Evolutionary conservation across 1,140 invertebrate genomes (phyloP).

Genomic region (Dreissena polymorpha): DNA sequence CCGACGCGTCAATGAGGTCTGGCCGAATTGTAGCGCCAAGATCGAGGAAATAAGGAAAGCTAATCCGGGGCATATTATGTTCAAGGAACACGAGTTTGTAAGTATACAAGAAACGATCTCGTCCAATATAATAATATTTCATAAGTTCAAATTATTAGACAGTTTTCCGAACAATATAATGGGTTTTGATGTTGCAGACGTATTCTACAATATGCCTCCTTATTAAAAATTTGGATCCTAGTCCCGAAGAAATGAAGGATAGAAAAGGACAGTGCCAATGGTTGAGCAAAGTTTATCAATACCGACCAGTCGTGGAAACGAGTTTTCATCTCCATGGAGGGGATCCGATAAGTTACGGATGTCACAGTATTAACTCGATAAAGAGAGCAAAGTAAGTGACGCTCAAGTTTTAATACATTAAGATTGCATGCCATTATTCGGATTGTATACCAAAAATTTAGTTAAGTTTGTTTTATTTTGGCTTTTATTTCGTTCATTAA

Average conservation of each 20-base stretch:
- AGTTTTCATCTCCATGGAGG: slow-evolving; percentile 30
- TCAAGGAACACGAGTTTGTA: slow-evolving; percentile 48
- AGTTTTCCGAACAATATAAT: too few relatives aligned
- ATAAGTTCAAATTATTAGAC: too few relatives aligned
- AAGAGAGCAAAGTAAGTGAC: slow-evolving; percentile 32
- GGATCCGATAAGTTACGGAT: slow-evolving; percentile 13
- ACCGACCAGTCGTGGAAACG: slow-evolving; percentile 45
- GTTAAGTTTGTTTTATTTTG: not conserved
- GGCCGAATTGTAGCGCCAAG: slow-evolving; percentile 36
- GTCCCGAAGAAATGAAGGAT: slow-evolving; percentile 6
- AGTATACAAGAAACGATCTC: not conserved
- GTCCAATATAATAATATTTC: too few relatives aligned
- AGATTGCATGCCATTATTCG: too few relatives aligned
- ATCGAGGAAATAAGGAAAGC: slow-evolving; percentile 3
- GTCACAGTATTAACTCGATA: slow-evolving; percentile 32
- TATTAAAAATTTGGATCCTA: slow-evolving; percentile 23
- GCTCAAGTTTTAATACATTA: not conserved
- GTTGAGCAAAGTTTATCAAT: slow-evolving; percentile 41
- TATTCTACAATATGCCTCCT: slow-evolving; percentile 42
- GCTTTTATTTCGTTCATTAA: not conserved
- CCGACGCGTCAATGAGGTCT: slow-evolving; percentile 34
- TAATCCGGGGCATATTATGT: slow-evolving; percentile 39
- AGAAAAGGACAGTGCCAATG: not conserved
- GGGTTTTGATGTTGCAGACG: slow-evolving; percentile 11
- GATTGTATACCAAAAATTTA: not conserved